Percentiles rank a stretch among this genome's conserved stretches.
phyloP scores from a whole-genome alignment of 30 jellyfish, hydroid and myxozoan species.

The Clytia hemisphaerica region DNA sequence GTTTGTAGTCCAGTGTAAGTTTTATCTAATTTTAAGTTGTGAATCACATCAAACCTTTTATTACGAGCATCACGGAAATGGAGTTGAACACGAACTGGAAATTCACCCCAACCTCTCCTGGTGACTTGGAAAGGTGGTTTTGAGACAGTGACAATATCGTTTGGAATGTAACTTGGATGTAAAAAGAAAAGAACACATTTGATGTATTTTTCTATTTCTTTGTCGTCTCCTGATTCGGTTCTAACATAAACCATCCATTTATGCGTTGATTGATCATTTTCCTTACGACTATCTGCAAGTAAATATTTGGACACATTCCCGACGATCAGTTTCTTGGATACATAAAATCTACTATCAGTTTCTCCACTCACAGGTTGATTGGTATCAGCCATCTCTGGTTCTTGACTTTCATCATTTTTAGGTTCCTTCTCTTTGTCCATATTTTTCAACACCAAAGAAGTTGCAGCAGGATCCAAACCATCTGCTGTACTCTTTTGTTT shows the following conservation, averaged over 20 bases:
- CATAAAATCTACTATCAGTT: slow-evolving; percentile 62
- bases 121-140: slow-evolving; percentile 90
- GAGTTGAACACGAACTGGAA: slow-evolving; percentile 90
- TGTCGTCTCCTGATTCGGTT: slow-evolving; percentile 65
- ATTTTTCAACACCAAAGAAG: not conserved
- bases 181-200: slow-evolving; percentile 76
- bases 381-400: not conserved
- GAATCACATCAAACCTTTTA: slow-evolving; percentile 83
- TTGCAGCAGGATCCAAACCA: not conserved
- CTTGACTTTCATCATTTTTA: not conserved
- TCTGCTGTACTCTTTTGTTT: slow-evolving; percentile 21
- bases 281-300: slow-evolving; percentile 66
- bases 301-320: slow-evolving; percentile 90
- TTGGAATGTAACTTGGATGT: slow-evolving; percentile 97
- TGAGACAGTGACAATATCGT: slow-evolving; percentile 68
- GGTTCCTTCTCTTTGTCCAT: not conserved
- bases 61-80: slow-evolving; percentile 71
- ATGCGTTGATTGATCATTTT: slow-evolving; percentile 82
- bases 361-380: not conserved
- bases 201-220: slow-evolving; percentile 47
- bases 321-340: slow-evolving; percentile 42
- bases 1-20: slow-evolving; percentile 97
- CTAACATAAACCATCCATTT: slow-evolving; percentile 97
- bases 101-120: slow-evolving; percentile 98
- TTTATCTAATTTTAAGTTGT: slow-evolving; percentile 72